These are phyloP conservation scores for Austrolebias charrua DNA, from an alignment of 2,797 vertebrate species.

Conservation along the genomic window DNA sequence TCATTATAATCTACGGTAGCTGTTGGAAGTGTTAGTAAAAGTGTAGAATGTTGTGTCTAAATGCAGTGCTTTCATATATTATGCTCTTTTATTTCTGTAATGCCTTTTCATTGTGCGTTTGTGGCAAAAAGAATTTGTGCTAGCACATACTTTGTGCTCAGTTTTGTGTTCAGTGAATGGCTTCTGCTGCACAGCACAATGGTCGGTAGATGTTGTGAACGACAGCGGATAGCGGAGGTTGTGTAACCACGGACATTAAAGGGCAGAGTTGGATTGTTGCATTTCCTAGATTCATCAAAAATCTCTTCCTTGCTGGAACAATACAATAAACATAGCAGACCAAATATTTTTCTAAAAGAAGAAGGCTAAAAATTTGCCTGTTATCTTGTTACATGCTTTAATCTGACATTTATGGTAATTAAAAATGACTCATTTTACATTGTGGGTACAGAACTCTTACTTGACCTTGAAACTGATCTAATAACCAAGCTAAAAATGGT, in stretches of 20 bases:
- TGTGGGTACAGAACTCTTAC: too few relatives aligned
- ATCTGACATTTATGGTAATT: too few relatives aligned
- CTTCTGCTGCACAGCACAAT: slow-evolving; percentile 51
- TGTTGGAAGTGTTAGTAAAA: not conserved
- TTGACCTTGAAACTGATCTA: not conserved
- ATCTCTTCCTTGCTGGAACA: slow-evolving; percentile 63
- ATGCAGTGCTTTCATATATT: slow-evolving; percentile 5
- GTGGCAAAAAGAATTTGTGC: slow-evolving; percentile 50
- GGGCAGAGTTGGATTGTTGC: slow-evolving; percentile 58
- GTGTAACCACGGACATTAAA: slow-evolving; percentile 56
- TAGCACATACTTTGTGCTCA: slow-evolving; percentile 52
- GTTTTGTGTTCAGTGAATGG: slow-evolving; percentile 65
- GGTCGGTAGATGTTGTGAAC: slow-evolving; percentile 59
- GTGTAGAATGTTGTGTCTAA: slow-evolving; percentile 9
- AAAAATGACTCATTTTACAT: too few relatives aligned
- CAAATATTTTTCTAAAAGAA: slow-evolving; percentile 43
- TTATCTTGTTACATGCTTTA: not conserved
- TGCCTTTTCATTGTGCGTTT: slow-evolving; percentile 24
- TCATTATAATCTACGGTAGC: not conserved
- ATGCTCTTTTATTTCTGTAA: slow-evolving; percentile 2
- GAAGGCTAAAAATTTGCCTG: slow-evolving; percentile 21
- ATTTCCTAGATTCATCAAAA: slow-evolving; percentile 66
- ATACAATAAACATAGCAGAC: slow-evolving; percentile 41
- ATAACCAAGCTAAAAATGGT: not conserved
- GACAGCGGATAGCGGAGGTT: slow-evolving; percentile 62